Conservation (phyloP, 37 sponge, comb jelly and placozoan genomes). For the Geodia barretti region DNA sequence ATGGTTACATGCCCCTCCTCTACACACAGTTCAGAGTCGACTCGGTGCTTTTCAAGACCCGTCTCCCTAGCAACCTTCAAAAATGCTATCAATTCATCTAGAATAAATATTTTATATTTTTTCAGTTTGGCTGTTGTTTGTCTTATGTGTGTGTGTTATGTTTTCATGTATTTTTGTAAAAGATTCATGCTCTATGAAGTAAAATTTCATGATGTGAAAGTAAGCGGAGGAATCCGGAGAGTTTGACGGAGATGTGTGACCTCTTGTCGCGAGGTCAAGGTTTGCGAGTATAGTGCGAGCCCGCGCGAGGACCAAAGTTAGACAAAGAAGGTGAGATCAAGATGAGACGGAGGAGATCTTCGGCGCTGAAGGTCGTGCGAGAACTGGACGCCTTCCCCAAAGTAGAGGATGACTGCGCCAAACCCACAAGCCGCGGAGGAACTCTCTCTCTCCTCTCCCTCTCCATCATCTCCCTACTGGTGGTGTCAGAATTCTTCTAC, state of each 20-base stretch:
- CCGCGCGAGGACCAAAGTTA: no score
- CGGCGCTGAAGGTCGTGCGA: slow-evolving; percentile 62
- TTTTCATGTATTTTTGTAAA: no score
- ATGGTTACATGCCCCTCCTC: slow-evolving; percentile 93
- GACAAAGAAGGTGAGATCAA: no score
- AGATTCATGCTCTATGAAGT: no score
- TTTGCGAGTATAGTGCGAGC: no score
- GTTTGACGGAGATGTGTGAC: no score
- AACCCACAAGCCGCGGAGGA: slow-evolving; percentile 80
- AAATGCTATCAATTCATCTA: slow-evolving; percentile 83
- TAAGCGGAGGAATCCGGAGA: no score
- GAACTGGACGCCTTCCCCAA: slow-evolving; percentile 93
- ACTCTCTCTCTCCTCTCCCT: slow-evolving; percentile 71
- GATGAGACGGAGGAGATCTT: slow-evolving; percentile 27
- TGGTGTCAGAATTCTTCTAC: slow-evolving; percentile 85
- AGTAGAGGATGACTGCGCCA: slow-evolving; percentile 79
- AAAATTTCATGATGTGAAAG: no score
- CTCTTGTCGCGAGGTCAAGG: no score
- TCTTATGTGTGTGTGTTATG: no score
- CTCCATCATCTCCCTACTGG: slow-evolving; percentile 71
- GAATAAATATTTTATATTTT: background rate
- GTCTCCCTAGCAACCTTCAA: slow-evolving; percentile 57
- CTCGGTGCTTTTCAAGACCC: slow-evolving; percentile 92
- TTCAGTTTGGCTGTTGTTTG: no score
- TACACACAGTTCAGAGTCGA: slow-evolving; percentile 89